These are phyloP conservation scores for Catocala nupta DNA, from an alignment of 2,888 invertebrate species.

Conservation along the genomic window DNA sequence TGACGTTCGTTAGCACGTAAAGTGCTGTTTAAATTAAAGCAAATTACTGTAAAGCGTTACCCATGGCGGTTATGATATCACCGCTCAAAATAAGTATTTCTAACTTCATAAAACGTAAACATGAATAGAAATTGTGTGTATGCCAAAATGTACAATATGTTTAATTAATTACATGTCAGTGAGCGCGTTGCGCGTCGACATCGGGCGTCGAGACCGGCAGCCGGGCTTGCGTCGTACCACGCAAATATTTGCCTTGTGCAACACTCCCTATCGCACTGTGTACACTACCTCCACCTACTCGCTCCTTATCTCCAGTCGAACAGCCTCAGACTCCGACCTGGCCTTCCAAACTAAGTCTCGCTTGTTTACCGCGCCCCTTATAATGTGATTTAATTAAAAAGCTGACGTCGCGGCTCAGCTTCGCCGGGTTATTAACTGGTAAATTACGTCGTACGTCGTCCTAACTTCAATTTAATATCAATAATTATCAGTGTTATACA, in stretches of 20 bases:
- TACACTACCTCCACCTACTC: constrained; percentile 70
- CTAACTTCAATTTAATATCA: constrained; percentile 27
- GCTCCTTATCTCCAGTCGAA: constrained; percentile 71
- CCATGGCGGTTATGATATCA: background rate
- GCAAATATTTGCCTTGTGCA: constrained; percentile 77
- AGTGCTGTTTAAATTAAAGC: no score
- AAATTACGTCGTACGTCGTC: constrained; percentile 25
- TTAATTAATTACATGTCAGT: constrained; percentile 48
- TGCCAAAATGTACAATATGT: constrained; percentile 26
- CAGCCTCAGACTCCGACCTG: constrained; percentile 63
- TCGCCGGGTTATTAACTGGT: constrained; percentile 36
- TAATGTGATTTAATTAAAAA: constrained; percentile 75
- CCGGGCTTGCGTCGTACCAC: constrained; percentile 22
- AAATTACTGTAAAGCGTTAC: no score
- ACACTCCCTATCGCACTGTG: constrained; percentile 72
- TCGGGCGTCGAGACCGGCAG: constrained; percentile 42
- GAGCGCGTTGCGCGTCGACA: constrained; percentile 47
- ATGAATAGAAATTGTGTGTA: constrained; percentile 1
- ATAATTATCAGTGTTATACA: constrained; percentile 4
- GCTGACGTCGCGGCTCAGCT: constrained; percentile 50
- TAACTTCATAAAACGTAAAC: background rate
- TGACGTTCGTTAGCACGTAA: no score
- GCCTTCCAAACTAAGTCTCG: constrained; percentile 67
- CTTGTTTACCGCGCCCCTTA: constrained; percentile 69
- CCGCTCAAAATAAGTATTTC: background rate